These are phyloP conservation scores for Chiloscyllium punctatum DNA, from an alignment of 2,797 vertebrate genomes.

Conservation along the genomic window DNA sequence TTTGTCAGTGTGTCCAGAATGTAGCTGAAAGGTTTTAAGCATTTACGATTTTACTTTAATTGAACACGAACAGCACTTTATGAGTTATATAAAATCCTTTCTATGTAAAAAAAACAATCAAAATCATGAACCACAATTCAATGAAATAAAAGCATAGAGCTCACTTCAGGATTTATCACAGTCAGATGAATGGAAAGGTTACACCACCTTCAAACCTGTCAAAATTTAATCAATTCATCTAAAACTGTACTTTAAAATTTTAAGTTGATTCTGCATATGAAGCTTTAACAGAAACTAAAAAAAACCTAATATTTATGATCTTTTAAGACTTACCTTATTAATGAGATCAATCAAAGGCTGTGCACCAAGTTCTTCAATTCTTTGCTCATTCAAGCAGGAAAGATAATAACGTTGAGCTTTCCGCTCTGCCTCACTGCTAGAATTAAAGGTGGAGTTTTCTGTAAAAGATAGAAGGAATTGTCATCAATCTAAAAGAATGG, in stretches of 20 bases:
- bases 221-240: background rate
- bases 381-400: slow-evolving; percentile 84
- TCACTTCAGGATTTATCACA: background rate
- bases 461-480: slow-evolving; percentile 9
- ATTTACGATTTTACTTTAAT: background rate
- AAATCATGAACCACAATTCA: background rate
- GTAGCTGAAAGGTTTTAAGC: background rate
- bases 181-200: background rate
- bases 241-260: background rate
- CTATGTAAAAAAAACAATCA: background rate
- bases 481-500: background rate
- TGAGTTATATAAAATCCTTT: background rate
- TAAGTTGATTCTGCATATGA: background rate
- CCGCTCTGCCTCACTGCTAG: slow-evolving; percentile 87
- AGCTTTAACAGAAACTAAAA: background rate
- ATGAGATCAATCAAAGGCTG: slow-evolving; percentile 86
- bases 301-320: background rate
- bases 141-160: background rate
- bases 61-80: background rate
- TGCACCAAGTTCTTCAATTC: slow-evolving; percentile 82
- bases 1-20: background rate
- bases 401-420: slow-evolving; percentile 90
- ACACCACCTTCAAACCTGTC: background rate
- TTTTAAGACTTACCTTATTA: slow-evolving; percentile 64
- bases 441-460: slow-evolving; percentile 91